Evolutionary conservation across 2,888 invertebrate species (phyloP).

Genomic region (Trisateles emortualis): DNA sequence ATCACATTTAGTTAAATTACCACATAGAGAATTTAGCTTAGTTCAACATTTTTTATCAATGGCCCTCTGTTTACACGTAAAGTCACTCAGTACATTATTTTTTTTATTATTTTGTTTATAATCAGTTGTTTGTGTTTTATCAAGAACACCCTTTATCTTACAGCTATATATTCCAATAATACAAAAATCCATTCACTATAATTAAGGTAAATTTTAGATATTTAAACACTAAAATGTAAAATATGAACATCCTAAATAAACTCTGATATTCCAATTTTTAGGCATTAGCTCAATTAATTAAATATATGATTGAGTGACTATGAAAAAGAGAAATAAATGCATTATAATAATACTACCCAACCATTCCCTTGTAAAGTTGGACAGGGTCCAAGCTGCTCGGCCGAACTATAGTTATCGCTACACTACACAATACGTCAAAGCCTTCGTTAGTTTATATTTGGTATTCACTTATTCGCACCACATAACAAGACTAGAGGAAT

Average conservation of each 20-base stretch:
- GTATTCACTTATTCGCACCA: constrained; percentile 85
- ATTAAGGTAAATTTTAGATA: constrained; percentile 87
- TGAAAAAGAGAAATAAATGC: constrained; percentile 86
- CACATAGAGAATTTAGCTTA: constrained; percentile 86
- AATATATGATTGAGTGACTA: constrained; percentile 86
- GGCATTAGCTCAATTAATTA: constrained; percentile 86
- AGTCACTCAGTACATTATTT: constrained; percentile 86
- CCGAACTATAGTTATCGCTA: constrained; percentile 70
- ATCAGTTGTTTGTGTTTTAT: constrained; percentile 84
- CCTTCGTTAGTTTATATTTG: constrained; percentile 84
- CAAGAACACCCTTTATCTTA: constrained; percentile 85
- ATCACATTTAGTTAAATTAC: constrained; percentile 85
- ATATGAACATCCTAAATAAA: constrained; percentile 87
- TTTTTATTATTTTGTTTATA: constrained; percentile 81
- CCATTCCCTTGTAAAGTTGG: constrained; percentile 74
- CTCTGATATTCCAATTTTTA: constrained; percentile 87
- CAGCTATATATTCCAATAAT: constrained; percentile 85
- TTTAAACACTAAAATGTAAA: constrained; percentile 87
- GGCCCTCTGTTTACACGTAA: constrained; percentile 87
- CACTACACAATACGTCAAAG: constrained; percentile 78
- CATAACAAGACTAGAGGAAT: constrained; percentile 85
- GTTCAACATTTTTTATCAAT: constrained; percentile 84
- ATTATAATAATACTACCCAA: constrained; percentile 85
- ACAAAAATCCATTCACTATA: constrained; percentile 87
- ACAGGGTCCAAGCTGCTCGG: constrained; percentile 83